Base-by-base conservation (phyloP, 2,113 vertebrate genomes). In the Podocnemis expansa region DNA sequence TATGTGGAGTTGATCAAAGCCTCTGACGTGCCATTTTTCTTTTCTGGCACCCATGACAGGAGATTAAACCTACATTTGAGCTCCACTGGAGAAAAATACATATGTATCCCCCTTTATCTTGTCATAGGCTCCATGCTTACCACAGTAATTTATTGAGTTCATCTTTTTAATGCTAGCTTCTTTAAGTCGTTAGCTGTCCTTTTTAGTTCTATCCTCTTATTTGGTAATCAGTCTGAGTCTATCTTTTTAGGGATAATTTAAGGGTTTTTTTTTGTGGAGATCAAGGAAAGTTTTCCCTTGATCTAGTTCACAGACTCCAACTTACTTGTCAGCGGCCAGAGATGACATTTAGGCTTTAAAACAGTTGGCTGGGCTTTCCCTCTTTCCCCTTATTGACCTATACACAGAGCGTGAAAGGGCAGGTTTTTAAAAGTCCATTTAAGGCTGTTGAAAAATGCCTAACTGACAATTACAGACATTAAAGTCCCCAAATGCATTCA, bases 131-230 rank as follows among this genome's bases (percentile, higher is more conserved):
- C 91, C 78, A 83, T 87, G 91, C 87, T 96, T 97, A 94, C 91
- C 88, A 90, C 96, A 93, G 82, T 97, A 94, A 96, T 94, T 89
- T 94, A 85, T 14, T 11, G n/a, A 96, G 86, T 97, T 95, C 92
- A 95, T 94, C 94, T 97, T 96, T 82, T 89, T 96, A 94, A 96
- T 97, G 78, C 88, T 85, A 91, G 19, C 55, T 79, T n/a, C 83
- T 95, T 93, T 87, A 94, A 97, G 92, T 85, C 86, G 94, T 96
- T 95, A 97, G 82, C 87, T 45, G 58, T 89, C 24, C 41, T 94
- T 96, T 88, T 81, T 78, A 79, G 52, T 82, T 38, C 45, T 97
- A 97, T 97, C 97, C 85, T 96, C 97, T 97, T 97, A 97, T 91
- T 97, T 94, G 45, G 73, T 94, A 94, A 95, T 97, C 96, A 91